Conservation (phyloP, 2,888 invertebrate genomes). For the Kuschelorhynchus macadamiae region DNA sequence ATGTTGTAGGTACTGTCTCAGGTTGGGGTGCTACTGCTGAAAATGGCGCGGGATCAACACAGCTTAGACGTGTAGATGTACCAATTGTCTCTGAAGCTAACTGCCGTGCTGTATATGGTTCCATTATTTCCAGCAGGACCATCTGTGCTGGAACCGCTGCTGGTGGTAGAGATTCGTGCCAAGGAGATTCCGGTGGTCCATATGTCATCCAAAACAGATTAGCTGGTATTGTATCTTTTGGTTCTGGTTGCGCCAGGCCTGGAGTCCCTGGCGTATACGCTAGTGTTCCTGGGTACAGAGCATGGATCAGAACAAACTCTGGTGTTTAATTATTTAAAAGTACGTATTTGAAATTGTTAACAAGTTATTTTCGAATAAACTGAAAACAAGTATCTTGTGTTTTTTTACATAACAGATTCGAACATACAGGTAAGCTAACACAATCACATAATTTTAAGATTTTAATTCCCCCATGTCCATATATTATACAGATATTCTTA, state of each 20-base stretch:
- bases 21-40: constrained; percentile 37
- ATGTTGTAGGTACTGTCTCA: constrained; percentile 30
- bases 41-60: constrained; percentile 24
- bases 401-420: no score
- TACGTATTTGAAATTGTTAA: no score
- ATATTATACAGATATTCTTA: no score
- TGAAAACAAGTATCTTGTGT: no score
- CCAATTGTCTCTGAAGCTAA: constrained; percentile 31
- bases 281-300: constrained; percentile 52
- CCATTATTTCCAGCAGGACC: constrained; percentile 64
- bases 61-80: constrained; percentile 36
- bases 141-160: constrained; percentile 74
- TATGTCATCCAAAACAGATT: constrained; percentile 48
- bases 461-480: no score
- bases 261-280: constrained; percentile 57
- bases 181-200: constrained; percentile 46
- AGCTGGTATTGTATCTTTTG: constrained; percentile 58
- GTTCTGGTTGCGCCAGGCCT: constrained; percentile 56
- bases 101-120: constrained; percentile 42
- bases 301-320: constrained; percentile 31
- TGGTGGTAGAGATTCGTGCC: constrained; percentile 67
- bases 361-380: no score
- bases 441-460: no score
- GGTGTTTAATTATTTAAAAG: constrained; percentile 25
- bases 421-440: no score